Percentiles rank a stretch among this genome's conserved stretches.
Evolutionary conservation across 2,113 vertebrate genomes (phyloP).

Genomic region (Jacana jacana): DNA sequence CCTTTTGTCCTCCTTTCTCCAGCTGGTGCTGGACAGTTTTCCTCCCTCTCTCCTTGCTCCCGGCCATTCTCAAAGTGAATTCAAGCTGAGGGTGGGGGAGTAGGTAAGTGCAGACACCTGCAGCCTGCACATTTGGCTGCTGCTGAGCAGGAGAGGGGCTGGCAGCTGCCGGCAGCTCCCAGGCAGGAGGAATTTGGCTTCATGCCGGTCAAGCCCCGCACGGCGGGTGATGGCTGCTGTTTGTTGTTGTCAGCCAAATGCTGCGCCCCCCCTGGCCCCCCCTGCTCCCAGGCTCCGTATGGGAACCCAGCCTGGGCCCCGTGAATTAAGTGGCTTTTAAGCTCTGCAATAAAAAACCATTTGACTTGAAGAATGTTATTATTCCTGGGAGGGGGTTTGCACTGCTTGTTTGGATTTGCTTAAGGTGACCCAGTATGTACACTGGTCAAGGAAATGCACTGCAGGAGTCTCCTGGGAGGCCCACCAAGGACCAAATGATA

Average conservation of each 20-base stretch:
- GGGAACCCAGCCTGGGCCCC: background rate
- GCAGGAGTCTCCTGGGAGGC: background rate
- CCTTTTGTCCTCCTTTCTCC: background rate
- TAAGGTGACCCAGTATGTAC: background rate
- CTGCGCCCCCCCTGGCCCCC: background rate
- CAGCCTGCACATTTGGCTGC: fast-evolving
- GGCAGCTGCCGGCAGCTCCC: background rate
- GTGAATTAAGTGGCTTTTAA: background rate
- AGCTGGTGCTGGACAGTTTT: background rate
- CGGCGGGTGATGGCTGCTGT: background rate
- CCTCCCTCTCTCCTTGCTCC: background rate
- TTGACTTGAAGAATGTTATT: constrained; percentile 7
- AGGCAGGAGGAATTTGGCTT: background rate
- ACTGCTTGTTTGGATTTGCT: background rate
- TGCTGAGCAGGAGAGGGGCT: fast-evolving
- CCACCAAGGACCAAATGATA: background rate
- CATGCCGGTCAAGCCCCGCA: background rate
- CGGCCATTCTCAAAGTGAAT: background rate
- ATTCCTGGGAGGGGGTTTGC: background rate
- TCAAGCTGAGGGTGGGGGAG: background rate
- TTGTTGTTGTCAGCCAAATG: background rate
- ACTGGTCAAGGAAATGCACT: background rate
- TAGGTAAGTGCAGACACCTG: background rate
- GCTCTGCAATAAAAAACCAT: constrained; percentile 21
- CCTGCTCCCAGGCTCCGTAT: background rate